Percentiles rank a stretch among this genome's conserved stretches.
These are phyloP conservation scores for Platalea minor DNA, from an alignment of 2,797 vertebrate genomes.

Conservation along the genomic window DNA sequence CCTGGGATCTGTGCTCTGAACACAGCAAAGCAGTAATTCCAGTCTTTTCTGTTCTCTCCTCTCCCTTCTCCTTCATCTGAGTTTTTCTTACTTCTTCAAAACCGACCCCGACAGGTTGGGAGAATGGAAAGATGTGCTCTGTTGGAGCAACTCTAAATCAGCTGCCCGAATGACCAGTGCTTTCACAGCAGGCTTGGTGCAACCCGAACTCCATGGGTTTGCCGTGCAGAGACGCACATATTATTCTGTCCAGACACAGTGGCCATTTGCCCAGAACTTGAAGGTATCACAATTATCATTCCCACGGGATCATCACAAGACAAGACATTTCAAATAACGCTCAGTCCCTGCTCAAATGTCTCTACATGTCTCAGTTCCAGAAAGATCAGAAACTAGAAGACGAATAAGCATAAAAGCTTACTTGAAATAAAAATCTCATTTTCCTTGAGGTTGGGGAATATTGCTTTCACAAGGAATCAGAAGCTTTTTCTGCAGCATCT, in stretches of 20 bases:
- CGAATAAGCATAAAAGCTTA: not conserved
- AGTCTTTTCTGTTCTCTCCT: not conserved
- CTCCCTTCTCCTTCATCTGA: not conserved
- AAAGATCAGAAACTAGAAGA: not conserved
- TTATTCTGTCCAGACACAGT: not conserved
- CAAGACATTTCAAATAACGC: not conserved
- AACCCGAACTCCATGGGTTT: not conserved
- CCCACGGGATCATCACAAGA: not conserved
- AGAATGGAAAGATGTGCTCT: not conserved
- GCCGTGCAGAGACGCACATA: not conserved
- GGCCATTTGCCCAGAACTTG: not conserved
- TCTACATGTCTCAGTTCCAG: not conserved
- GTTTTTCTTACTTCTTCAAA: not conserved
- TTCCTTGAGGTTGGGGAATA: not conserved
- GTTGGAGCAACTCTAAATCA: not conserved
- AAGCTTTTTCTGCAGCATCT: not conserved
- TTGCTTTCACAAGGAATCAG: not conserved
- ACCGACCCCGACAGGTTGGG: accelerated
- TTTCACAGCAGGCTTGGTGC: not conserved
- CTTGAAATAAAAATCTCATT: not conserved
- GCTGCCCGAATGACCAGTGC: not conserved
- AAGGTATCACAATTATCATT: not conserved
- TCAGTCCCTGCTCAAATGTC: not conserved
- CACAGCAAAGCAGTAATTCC: not conserved
- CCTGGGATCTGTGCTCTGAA: not conserved